These are phyloP conservation scores for Diorhabda elongata DNA, from an alignment of 1,140 invertebrate species.

Conservation along the genomic window DNA sequence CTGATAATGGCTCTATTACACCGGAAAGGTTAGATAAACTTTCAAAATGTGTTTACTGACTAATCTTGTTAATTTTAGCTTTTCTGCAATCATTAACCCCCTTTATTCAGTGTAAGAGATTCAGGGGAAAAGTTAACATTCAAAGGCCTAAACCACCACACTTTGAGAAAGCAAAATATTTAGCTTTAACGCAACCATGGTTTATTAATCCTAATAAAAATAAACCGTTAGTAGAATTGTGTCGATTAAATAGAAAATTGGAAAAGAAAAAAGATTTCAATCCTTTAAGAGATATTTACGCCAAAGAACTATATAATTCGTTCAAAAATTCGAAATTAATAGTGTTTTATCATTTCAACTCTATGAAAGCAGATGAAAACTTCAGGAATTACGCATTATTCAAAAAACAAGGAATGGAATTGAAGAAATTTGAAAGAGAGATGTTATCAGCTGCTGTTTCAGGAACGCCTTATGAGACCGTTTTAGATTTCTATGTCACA, in stretches of 20 bases:
- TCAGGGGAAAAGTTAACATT: conserved; percentile 68
- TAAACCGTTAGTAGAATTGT: conserved; percentile 43
- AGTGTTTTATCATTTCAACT: conserved; percentile 65
- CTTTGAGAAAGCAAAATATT: conserved; percentile 58
- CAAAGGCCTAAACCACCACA: conserved; percentile 64
- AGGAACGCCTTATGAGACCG: conserved; percentile 58
- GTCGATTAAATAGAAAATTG: conserved; percentile 26
- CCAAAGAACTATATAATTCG: conserved; percentile 63
- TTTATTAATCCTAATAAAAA: conserved; percentile 48
- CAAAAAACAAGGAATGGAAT: conserved; percentile 60
- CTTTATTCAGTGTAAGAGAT: conserved; percentile 56
- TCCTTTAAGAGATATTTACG: conserved; percentile 66
- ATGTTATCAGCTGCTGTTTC: conserved; percentile 58
- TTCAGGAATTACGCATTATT: conserved; percentile 58
- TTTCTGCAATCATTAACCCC: conserved; percentile 26
- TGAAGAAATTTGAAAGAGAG: conserved; percentile 58
- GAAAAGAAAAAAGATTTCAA: conserved; percentile 49
- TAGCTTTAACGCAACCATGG: conserved; percentile 59
- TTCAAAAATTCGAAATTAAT: conserved; percentile 67
- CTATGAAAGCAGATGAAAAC: conserved; percentile 56
- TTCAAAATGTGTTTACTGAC: no score
- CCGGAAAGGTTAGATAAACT: no score
- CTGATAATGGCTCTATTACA: no score
- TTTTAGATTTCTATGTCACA: conserved; percentile 55
- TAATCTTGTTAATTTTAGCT: conserved; percentile 24